A percentile compares a stretch with the other conserved stretches of the same genome.
Evolutionary conservation across 2,888 invertebrate species (phyloP).

Genomic region (Aspidiotus destructor): DNA sequence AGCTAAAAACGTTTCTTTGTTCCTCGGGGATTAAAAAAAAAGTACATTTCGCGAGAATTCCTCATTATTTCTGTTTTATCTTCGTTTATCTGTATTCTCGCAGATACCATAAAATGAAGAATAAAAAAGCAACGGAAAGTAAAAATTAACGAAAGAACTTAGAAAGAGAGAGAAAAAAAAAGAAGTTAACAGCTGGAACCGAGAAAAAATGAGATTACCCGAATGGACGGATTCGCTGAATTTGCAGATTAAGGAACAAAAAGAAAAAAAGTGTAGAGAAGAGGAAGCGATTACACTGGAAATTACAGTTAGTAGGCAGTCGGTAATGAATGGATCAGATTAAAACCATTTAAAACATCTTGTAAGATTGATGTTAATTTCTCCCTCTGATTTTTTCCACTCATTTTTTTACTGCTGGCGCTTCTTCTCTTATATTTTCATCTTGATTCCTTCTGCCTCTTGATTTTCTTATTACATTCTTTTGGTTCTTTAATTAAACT

Average conservation of each 20-base stretch:
- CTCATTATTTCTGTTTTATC: slow-evolving; percentile 25
- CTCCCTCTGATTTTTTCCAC: slow-evolving; percentile 20
- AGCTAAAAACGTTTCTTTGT: slow-evolving; percentile 12
- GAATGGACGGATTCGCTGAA: slow-evolving; percentile 26
- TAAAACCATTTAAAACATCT: slow-evolving; percentile 33
- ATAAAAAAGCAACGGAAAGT: slow-evolving; percentile 1
- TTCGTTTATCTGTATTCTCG: slow-evolving; percentile 15
- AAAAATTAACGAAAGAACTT: slow-evolving; percentile 28
- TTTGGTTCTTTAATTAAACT: slow-evolving; percentile 31
- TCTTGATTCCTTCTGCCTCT: not conserved
- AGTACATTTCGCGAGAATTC: slow-evolving; percentile 17
- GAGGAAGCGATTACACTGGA: slow-evolving; percentile 30
- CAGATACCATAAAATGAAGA: slow-evolving; percentile 11
- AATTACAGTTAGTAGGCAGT: slow-evolving; percentile 28
- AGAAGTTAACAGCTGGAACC: slow-evolving; percentile 28
- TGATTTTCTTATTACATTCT: slow-evolving; percentile 23
- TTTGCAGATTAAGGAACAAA: slow-evolving; percentile 25
- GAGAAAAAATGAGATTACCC: slow-evolving; percentile 24
- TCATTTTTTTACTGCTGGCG: slow-evolving; percentile 4
- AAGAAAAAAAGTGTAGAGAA: slow-evolving; percentile 11
- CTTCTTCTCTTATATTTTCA: slow-evolving; percentile 1
- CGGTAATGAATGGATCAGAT: slow-evolving; percentile 29
- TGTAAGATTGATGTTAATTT: slow-evolving; percentile 32
- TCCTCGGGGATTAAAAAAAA: slow-evolving; percentile 25
- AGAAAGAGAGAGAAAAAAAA: slow-evolving; percentile 14